A percentile compares a stretch with the other conserved stretches of the same genome.
Conservation (phyloP, 2,113 vertebrate species). For the Turnix velox region DNA sequence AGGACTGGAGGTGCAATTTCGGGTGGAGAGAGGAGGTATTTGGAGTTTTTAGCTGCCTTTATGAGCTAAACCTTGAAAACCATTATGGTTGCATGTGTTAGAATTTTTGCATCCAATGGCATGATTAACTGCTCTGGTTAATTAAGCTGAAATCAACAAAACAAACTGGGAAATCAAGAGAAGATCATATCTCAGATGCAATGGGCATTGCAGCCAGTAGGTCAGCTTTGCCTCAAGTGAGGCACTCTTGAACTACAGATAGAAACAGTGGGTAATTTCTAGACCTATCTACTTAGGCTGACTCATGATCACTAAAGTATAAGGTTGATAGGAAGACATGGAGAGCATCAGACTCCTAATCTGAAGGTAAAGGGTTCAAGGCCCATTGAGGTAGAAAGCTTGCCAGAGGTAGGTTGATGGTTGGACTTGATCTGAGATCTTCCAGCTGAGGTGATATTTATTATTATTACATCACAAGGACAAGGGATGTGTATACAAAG, state of each 20-base stretch:
- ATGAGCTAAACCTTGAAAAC: not conserved
- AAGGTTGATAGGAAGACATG: not conserved
- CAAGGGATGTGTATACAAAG: not conserved
- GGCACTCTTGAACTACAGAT: not conserved
- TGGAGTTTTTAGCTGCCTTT: not conserved
- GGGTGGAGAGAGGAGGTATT: not conserved
- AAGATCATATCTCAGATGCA: not conserved
- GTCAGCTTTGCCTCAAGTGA: not conserved
- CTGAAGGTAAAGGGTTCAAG: no score
- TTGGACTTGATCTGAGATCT: no score
- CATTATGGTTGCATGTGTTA: not conserved
- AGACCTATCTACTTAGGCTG: not conserved
- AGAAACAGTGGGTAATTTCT: rapidly evolving
- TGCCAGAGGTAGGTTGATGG: no score
- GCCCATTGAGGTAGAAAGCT: no score
- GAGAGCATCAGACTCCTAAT: no score
- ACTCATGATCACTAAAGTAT: not conserved
- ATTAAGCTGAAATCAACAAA: not conserved
- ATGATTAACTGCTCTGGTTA: not conserved
- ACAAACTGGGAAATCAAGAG: not conserved
- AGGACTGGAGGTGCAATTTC: not conserved
- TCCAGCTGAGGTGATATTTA: no score
- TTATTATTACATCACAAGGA: not conserved
- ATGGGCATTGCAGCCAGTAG: not conserved
- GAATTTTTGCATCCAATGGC: not conserved